Evolutionary conservation across 2,797 vertebrate species (phyloP), one percentile per base, ranked within the genome.

Genomic region (Cryptoprocta ferox): DNA sequence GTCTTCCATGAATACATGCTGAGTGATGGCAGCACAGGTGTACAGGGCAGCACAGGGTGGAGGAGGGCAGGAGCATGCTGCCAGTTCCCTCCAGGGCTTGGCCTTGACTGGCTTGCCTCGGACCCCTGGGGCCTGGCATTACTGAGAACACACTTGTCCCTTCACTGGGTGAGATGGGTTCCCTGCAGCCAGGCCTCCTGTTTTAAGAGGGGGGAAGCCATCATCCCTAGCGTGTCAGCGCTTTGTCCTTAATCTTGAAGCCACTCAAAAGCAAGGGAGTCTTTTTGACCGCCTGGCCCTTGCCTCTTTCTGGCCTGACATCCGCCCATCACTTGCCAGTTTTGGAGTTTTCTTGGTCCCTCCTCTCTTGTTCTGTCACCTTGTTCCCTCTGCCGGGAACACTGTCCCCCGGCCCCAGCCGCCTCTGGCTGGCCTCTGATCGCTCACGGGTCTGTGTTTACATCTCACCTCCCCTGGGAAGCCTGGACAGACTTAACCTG

Each of bases 181-280:
- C 13, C 48, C 65, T 81, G 19, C 16, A 30, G 82, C 68, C 75
- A 61, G 70, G 32, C 39, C 53, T n/a, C 42, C 30, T 39, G 0
- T 14, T 8, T 42, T 48, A 14, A 85, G 13, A 53, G 26, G 70
- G 70, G 45, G 12, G 42, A 79, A 39, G 19, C 50, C 30, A 4
- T 37, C 61, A 6, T 48, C 61, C 45, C 24, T 11, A 5, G 9
- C 42, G 7, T n/a, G 28, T 91, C 6, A 39, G 78, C 5, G 0
- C 45, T 45, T n/a, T 26, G 24, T 39, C 56, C 1, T 0, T 53
- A 11, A 56, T 11, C 45, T 13, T 5, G 1, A 4, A 15, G 65
- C 71, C 1, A 0, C 19, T n/a, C 32, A 15, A 48, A 70, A 28
- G 42, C 35, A 21, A 16, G 2, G 30, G n/a, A 71, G 42, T 28